Evolutionary conservation across 2,113 vertebrate genomes (phyloP).

Genomic region (Argyrosomus japonicus): DNA sequence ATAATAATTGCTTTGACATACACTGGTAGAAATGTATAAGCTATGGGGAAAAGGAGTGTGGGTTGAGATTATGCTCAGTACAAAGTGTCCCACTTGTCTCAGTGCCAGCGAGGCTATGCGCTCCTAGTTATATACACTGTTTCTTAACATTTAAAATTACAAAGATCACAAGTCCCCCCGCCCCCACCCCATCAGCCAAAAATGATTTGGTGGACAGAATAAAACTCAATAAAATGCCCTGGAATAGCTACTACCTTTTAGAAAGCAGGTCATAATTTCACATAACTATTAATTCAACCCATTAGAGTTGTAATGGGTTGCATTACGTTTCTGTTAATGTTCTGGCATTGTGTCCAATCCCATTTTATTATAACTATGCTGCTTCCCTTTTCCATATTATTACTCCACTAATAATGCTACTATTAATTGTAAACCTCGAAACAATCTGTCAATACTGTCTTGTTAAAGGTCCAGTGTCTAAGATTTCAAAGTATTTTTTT

Average conservation of each 20-base stretch:
- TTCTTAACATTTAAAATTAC: slow-evolving; percentile 4
- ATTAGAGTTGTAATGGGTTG: not conserved
- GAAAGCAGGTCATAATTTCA: not conserved
- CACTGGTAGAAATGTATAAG: slow-evolving; percentile 25
- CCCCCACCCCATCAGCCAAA: not conserved
- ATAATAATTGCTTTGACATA: slow-evolving; percentile 40
- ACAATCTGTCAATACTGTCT: not conserved
- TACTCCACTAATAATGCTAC: not conserved
- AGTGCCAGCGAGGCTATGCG: not conserved
- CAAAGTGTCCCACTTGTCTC: slow-evolving; percentile 39
- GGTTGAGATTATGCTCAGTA: slow-evolving; percentile 41
- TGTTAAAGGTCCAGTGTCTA: not conserved
- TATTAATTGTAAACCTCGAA: not conserved
- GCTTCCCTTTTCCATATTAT: not conserved
- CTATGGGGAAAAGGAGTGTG: slow-evolving; percentile 17
- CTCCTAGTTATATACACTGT: not conserved
- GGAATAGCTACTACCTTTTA: not conserved
- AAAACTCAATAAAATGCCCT: not conserved
- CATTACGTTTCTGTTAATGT: not conserved
- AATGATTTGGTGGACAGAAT: not conserved
- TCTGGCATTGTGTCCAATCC: not conserved
- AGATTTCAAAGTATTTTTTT: no score
- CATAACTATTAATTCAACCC: not conserved
- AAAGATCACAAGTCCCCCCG: not conserved
- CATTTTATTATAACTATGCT: not conserved